phyloP scores from a whole-genome alignment of 2,113 vertebrate genomes.

The Anser brachyrhynchus region DNA sequence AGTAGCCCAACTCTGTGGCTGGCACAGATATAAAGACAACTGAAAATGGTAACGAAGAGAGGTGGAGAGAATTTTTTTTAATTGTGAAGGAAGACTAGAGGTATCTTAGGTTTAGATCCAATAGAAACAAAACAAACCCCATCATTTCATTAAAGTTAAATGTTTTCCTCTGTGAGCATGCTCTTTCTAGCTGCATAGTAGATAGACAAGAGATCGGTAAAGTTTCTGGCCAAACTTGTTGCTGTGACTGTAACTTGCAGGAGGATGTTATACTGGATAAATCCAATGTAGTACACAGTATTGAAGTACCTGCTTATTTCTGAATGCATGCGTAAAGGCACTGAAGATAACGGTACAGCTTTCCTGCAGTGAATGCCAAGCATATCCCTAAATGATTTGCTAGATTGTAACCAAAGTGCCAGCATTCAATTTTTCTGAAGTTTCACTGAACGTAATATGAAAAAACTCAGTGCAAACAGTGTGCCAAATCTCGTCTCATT shows the following conservation, averaged over 20 bases:
- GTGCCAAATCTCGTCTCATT: neutral
- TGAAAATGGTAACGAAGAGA: neutral
- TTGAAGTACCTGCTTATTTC: neutral
- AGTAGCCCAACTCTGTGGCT: neutral
- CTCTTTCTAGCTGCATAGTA: neutral
- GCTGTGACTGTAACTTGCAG: neutral
- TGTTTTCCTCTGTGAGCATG: neutral
- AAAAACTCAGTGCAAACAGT: neutral
- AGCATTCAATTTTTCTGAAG: conserved; percentile 20
- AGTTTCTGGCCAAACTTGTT: neutral
- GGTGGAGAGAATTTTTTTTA: neutral
- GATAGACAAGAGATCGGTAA: neutral
- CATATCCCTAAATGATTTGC: neutral
- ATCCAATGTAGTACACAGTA: neutral
- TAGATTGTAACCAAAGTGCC: neutral
- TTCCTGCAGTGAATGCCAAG: neutral
- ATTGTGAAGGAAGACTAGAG: neutral
- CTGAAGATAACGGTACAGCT: neutral
- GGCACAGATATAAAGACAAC: neutral
- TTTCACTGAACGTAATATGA: neutral
- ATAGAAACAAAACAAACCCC: neutral
- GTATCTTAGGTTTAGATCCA: neutral
- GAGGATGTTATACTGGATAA: neutral
- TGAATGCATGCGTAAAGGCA: neutral
- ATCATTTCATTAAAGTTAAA: neutral